These are phyloP conservation scores for Lynx canadensis DNA, from an alignment of 2,113 vertebrate species.

Conservation along the genomic window DNA sequence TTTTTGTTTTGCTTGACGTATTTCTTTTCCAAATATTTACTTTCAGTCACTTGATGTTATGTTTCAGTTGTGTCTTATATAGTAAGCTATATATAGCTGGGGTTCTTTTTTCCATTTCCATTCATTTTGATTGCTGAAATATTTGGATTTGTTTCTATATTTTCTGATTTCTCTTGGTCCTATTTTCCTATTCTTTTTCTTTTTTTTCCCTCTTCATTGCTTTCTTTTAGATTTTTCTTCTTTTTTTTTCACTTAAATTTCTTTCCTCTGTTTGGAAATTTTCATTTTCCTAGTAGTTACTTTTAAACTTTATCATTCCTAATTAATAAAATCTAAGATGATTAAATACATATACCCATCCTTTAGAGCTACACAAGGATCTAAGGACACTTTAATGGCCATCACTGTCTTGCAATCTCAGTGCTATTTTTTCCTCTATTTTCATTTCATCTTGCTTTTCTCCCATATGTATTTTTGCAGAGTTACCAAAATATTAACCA, in stretches of 20 bases:
- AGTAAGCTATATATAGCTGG: neutral
- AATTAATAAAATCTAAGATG: neutral
- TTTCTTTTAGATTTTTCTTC: neutral
- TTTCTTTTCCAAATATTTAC: neutral
- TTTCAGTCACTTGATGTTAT: neutral
- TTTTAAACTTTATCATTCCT: neutral
- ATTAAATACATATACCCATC: neutral
- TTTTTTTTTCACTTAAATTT: neutral
- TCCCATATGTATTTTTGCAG: neutral
- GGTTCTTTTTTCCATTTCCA: neutral
- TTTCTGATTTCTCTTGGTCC: neutral
- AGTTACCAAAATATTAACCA: neutral
- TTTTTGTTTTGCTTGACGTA: neutral
- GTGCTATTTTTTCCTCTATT: neutral
- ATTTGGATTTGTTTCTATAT: neutral
- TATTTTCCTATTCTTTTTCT: neutral
- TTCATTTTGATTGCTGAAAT: neutral
- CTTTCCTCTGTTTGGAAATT: neutral
- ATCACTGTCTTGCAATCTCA: too few species aligned
- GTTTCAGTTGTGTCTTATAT: neutral
- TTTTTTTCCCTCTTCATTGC: neutral
- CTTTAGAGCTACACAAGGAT: neutral
- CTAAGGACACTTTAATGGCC: neutral
- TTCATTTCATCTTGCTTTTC: neutral
- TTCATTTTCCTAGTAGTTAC: neutral